Percentiles rank a stretch among this genome's conserved stretches.
Conservation (phyloP, 1,140 invertebrate species). For the Helicoverpa zea region DNA sequence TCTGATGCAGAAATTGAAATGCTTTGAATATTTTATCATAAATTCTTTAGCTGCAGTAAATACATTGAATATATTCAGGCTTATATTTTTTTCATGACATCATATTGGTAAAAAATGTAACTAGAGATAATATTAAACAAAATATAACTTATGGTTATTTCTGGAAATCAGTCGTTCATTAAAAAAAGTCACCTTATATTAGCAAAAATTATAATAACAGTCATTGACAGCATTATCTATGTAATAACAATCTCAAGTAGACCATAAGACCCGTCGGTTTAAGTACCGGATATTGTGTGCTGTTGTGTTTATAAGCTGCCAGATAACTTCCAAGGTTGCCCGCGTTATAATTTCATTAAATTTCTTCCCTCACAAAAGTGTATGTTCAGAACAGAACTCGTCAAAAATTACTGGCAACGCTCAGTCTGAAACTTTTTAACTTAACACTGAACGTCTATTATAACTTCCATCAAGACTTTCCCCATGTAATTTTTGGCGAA, state of each 20-base stretch:
- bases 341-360: conserved; percentile 31
- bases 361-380: conserved; percentile 6
- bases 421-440: conserved; percentile 48
- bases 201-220: too few relatives aligned
- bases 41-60: not conserved
- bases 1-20: conserved; percentile 10
- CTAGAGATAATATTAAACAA: not conserved
- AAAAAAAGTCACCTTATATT: too few relatives aligned
- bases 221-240: not conserved
- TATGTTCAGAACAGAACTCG: not conserved
- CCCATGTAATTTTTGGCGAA: conserved; percentile 13
- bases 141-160: not conserved
- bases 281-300: too few relatives aligned
- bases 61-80: not conserved
- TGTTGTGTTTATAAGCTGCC: not conserved
- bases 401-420: conserved; percentile 40
- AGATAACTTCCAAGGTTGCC: not conserved
- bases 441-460: conserved; percentile 53
- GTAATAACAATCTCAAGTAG: not conserved
- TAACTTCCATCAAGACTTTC: conserved; percentile 47
- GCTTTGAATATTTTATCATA: not conserved
- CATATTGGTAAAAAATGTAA: not conserved
- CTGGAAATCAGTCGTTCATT: too few relatives aligned
- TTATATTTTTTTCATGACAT: too few relatives aligned
- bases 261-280: not conserved